Percentiles rank a stretch among this genome's conserved stretches.
These are phyloP conservation scores for Chamaea fasciata DNA, from an alignment of 2,113 vertebrate genomes.

Conservation along the genomic window DNA sequence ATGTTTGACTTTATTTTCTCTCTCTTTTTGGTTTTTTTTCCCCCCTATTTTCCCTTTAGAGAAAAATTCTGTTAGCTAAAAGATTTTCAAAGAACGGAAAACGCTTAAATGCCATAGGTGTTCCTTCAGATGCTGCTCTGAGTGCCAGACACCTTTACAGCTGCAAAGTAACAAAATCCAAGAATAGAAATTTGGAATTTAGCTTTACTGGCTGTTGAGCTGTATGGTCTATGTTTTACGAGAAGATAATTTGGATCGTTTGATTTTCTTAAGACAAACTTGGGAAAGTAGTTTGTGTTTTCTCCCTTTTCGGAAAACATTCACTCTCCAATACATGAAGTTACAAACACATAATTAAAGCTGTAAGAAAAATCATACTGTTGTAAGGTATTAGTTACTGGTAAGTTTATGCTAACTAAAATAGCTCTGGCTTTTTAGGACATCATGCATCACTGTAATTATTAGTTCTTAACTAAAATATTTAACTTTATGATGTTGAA, in stretches of 20 bases:
- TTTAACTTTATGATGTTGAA: not conserved
- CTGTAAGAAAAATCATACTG: not conserved
- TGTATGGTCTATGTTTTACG: not conserved
- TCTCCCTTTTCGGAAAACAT: not conserved
- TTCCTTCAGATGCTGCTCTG: not conserved
- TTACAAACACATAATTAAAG: not conserved
- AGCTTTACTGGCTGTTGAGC: not conserved
- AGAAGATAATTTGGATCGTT: not conserved
- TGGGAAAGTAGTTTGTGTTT: not conserved
- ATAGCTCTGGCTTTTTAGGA: not conserved
- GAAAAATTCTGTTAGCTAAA: not conserved
- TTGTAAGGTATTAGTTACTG: not conserved
- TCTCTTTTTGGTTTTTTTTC: fast-evolving
- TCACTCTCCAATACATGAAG: not conserved
- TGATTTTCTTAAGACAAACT: not conserved
- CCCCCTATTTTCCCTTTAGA: not conserved
- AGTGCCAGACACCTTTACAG: not conserved
- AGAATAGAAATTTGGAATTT: not conserved
- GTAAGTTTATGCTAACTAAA: not conserved
- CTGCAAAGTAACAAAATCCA: not conserved
- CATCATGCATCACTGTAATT: not conserved
- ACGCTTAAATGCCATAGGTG: not conserved
- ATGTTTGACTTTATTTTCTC: not conserved
- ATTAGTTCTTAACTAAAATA: not conserved
- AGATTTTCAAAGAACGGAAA: not conserved